Evolutionary conservation across 2,888 invertebrate species (phyloP).

Genomic region (Octodonta nipae): DNA sequence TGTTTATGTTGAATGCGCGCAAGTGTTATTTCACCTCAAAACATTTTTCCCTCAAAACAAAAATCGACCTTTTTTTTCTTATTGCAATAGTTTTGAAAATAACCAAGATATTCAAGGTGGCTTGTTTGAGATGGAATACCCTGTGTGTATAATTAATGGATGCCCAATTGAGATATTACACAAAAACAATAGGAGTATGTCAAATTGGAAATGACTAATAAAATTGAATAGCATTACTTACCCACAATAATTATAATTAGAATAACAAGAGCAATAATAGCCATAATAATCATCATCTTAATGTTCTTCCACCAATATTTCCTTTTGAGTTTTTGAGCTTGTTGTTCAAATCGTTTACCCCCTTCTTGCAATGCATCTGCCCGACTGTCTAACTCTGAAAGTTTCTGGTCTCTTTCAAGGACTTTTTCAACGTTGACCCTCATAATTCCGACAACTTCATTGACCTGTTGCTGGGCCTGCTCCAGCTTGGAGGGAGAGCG

Average conservation of each 20-base stretch:
- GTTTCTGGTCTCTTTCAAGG: constrained; percentile 84
- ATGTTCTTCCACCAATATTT: constrained; percentile 97
- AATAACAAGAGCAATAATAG: constrained; percentile 68
- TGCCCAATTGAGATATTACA: no score
- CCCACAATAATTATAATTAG: constrained; percentile 77
- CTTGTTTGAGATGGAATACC: no score
- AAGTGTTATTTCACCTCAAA: no score
- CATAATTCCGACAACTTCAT: constrained; percentile 85
- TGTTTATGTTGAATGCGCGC: no score
- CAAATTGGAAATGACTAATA: no score
- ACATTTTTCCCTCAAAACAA: no score
- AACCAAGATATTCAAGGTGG: no score
- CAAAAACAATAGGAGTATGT: no score
- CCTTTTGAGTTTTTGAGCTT: constrained; percentile 89
- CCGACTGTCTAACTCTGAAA: constrained; percentile 87
- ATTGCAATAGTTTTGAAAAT: no score
- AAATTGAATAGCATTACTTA: no score
- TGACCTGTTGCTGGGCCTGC: constrained; percentile 35
- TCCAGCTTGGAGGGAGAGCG: constrained; percentile 26
- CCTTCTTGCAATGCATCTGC: constrained; percentile 90
- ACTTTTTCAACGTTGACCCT: constrained; percentile 92
- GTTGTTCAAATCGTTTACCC: constrained; percentile 92
- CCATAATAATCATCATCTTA: constrained; percentile 91
- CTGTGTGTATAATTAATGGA: no score
- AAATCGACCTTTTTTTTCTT: no score